Evolutionary conservation across 2,113 vertebrate species (phyloP).

Genomic region (Podiceps cristatus): DNA sequence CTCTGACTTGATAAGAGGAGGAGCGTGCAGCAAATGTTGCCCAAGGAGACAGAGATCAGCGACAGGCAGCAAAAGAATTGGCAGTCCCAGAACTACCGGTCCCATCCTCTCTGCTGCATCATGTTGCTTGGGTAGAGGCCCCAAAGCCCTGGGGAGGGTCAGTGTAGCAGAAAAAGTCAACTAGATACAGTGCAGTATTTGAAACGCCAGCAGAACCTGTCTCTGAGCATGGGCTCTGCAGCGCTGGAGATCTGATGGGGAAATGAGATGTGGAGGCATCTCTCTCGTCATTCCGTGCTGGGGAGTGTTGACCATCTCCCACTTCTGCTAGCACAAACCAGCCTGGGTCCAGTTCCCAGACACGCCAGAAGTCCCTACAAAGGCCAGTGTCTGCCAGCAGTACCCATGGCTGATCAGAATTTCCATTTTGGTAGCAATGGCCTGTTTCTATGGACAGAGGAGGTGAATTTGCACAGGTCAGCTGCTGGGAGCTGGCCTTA

Average conservation of each 20-base stretch:
- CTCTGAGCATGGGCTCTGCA: neutral
- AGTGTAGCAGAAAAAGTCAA: neutral
- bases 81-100: neutral
- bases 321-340: neutral
- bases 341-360: neutral
- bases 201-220: neutral
- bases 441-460: neutral
- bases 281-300: neutral
- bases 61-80: neutral
- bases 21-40: neutral
- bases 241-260: neutral
- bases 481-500: accelerated
- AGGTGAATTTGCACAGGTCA: neutral
- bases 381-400: neutral
- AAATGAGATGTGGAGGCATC: neutral
- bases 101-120: neutral
- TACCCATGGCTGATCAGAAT: neutral
- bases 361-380: neutral
- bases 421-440: neutral
- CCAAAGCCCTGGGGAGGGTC: neutral
- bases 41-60: neutral
- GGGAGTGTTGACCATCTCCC: neutral
- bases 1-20: neutral
- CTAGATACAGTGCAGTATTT: neutral
- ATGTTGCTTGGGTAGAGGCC: neutral